Percentiles rank a stretch among this genome's conserved stretches.
Evolutionary conservation across 2,113 vertebrate genomes (phyloP).

Genomic region (Climacteris rufus): DNA sequence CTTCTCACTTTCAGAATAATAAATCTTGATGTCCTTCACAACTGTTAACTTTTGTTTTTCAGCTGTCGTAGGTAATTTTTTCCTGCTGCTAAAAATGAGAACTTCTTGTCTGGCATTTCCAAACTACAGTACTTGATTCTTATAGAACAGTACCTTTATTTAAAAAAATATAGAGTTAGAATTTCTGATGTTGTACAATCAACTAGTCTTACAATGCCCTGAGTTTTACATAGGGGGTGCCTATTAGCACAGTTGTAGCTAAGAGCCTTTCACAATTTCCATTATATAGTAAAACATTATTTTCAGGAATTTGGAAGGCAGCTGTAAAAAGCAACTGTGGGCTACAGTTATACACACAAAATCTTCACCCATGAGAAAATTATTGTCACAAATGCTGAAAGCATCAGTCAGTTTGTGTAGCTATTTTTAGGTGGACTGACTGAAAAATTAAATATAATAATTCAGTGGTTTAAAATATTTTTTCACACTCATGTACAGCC

Average conservation of each 20-base stretch:
- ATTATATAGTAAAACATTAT: slow-evolving; percentile 13
- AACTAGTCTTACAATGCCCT: not conserved
- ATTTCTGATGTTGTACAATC: not conserved
- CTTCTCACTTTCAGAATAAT: not conserved
- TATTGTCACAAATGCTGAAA: slow-evolving; percentile 37
- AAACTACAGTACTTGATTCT: not conserved
- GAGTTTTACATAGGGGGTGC: not conserved
- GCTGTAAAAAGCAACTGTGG: slow-evolving; percentile 32
- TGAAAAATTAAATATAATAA: slow-evolving; percentile 1
- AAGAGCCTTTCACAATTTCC: slow-evolving; percentile 19
- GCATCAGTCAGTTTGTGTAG: not conserved
- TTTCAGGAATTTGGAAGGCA: slow-evolving; percentile 20
- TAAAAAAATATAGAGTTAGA: not conserved
- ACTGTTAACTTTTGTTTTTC: not conserved
- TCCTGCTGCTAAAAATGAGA: not conserved
- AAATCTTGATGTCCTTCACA: not conserved
- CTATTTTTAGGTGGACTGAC: slow-evolving; percentile 31
- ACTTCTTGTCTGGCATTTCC: not conserved
- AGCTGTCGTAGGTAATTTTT: not conserved
- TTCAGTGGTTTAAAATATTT: not conserved
- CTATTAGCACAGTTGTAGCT: not conserved
- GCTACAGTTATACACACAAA: slow-evolving; percentile 29
- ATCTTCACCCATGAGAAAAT: slow-evolving; percentile 35
- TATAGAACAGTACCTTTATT: not conserved
- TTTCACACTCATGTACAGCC: not conserved